Conservation (phyloP, 2,888 invertebrate genomes). For the Drosophila cognata region DNA sequence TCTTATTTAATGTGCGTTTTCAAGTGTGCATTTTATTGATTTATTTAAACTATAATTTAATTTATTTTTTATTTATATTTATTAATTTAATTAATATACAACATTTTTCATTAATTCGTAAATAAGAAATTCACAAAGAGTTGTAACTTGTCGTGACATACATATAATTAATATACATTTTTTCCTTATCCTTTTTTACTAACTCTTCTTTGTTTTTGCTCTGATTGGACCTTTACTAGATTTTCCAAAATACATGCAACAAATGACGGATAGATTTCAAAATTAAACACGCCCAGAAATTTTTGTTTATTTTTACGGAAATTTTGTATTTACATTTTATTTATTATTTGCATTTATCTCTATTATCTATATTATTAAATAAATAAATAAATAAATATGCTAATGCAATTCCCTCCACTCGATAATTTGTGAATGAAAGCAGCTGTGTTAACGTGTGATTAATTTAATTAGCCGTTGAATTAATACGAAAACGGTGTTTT, state of each 20-base stretch:
- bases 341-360: neutral
- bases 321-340: neutral
- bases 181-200: too few species aligned
- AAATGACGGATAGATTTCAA: neutral
- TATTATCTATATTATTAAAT: neutral
- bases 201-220: neutral
- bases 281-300: too few species aligned
- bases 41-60: neutral
- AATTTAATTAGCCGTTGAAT: constrained; percentile 30
- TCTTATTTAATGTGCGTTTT: too few species aligned
- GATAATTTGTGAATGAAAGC: neutral
- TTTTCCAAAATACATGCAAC: too few species aligned
- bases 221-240: neutral
- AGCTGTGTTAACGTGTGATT: constrained; percentile 12
- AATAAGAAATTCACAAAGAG: neutral
- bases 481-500: neutral
- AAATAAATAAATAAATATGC: neutral
- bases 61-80: neutral
- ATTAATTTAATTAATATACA: neutral
- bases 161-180: neutral
- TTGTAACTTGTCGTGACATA: too few species aligned
- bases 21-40: too few species aligned
- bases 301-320: too few species aligned
- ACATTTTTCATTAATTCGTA: neutral
- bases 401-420: neutral